phyloP scores from a whole-genome alignment of 2,888 invertebrate genomes.

The Prenolepis imparis region DNA sequence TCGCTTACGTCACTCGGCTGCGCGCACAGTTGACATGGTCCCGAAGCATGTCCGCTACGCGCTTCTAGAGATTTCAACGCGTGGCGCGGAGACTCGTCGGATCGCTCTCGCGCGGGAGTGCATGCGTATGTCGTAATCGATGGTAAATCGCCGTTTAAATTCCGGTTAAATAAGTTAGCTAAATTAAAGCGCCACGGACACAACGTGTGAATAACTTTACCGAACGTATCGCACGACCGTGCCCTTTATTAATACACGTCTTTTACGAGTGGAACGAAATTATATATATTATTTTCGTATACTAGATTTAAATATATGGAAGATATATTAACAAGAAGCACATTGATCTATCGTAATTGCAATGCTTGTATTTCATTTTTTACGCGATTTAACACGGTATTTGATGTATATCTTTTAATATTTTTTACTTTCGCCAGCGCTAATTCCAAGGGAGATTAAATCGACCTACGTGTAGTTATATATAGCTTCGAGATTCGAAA shows the following conservation, averaged over 20 bases:
- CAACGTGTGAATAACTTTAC: not conserved
- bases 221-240: not conserved
- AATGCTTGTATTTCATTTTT: not conserved
- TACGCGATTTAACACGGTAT: not conserved
- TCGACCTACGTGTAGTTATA: not conserved
- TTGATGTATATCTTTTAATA: not conserved
- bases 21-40: not conserved
- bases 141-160: slow-evolving; percentile 6
- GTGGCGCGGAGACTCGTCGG: too few species aligned
- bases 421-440: not conserved
- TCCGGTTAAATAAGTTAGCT: not conserved
- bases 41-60: not conserved
- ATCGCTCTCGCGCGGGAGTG: not conserved
- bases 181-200: not conserved
- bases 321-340: not conserved
- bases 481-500: not conserved
- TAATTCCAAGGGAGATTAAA: not conserved
- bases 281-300: not conserved
- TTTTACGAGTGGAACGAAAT: not conserved
- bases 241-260: not conserved
- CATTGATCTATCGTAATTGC: not conserved
- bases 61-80: slow-evolving; percentile 22
- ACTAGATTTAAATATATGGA: not conserved
- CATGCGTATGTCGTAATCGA: not conserved
- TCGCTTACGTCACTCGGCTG: slow-evolving; percentile 3